Evolutionary conservation across 2,113 vertebrate genomes (phyloP).

Genomic region (zebrafish (Danio rerio)): GRCz12tu NC_133182.1:24414501-24415000

Average conservation of each 20-base stretch:
- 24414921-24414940: background rate
- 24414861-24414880: background rate
- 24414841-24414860: background rate
- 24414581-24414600: background rate
- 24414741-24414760: slow-evolving; percentile 21
- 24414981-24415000: too few relatives aligned
- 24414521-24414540: too few relatives aligned
- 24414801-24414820: background rate
- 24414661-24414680: background rate
- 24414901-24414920: background rate
- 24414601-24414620: background rate
- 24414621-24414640: background rate
- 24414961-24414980: background rate
- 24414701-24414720: background rate
- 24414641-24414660: background rate
- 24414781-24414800: slow-evolving; percentile 29
- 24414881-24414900: background rate
- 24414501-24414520: too few relatives aligned
- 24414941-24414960: background rate
- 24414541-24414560: too few relatives aligned
- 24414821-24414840: background rate
- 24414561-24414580: too few relatives aligned
- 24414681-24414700: background rate
- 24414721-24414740: background rate
- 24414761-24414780: slow-evolving; percentile 37